A percentile compares a stretch with the other conserved stretches of the same genome.
Evolutionary conservation across 2,113 vertebrate species (phyloP).

Genomic region (Bufo gargarizans): DNA sequence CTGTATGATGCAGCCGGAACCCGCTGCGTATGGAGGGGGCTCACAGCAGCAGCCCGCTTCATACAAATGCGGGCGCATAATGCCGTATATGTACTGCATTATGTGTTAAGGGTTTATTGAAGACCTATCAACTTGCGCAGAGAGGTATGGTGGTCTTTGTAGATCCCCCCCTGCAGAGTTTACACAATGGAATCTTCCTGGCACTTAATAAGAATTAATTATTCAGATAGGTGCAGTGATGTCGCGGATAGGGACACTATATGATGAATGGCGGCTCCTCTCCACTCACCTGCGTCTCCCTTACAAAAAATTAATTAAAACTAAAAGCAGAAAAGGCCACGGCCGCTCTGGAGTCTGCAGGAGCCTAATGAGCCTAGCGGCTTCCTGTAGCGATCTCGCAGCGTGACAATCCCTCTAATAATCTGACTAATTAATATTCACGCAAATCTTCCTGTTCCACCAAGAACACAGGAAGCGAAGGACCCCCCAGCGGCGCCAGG

Average conservation of each 20-base stretch:
- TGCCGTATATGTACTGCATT: too few relatives aligned
- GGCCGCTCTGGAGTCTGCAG: slow-evolving; percentile 10
- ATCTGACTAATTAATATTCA: slow-evolving; percentile 56
- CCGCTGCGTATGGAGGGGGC: too few relatives aligned
- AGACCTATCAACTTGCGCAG: not conserved
- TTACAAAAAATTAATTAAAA: slow-evolving; percentile 50
- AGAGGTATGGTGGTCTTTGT: not conserved
- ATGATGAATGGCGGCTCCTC: slow-evolving; percentile 49
- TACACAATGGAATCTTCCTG: not conserved
- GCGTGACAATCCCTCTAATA: slow-evolving; percentile 40
- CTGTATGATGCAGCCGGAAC: too few relatives aligned
- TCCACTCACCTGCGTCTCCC: slow-evolving; percentile 23
- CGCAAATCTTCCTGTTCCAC: slow-evolving; percentile 32
- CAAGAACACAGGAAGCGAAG: slow-evolving; percentile 27
- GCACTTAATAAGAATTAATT: not conserved
- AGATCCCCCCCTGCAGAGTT: not conserved
- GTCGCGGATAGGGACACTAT: not conserved
- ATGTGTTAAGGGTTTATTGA: not conserved
- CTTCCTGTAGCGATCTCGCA: slow-evolving; percentile 44
- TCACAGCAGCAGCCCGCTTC: too few relatives aligned
- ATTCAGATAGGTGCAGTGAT: not conserved
- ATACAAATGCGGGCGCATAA: too few relatives aligned
- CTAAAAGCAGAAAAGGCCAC: slow-evolving; percentile 52
- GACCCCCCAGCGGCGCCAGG: not conserved
- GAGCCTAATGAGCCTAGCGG: slow-evolving; percentile 54